Evolutionary conservation across 92 coral and sea anemone species (phyloP).

Genomic region (Epizoanthus illoricatus): DNA sequence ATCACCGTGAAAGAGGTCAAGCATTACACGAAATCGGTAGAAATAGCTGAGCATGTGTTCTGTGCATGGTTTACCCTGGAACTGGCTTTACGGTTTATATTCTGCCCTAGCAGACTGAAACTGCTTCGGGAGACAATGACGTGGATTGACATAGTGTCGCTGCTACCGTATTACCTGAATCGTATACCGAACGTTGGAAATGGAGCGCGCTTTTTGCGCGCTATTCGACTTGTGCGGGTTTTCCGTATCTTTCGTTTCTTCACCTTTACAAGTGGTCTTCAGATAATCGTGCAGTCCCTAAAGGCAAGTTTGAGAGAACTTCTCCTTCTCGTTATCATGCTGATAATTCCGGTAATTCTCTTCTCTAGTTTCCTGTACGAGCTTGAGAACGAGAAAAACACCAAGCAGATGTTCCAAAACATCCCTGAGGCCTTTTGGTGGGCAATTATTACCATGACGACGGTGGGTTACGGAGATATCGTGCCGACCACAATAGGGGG

Average conservation of each 20-base stretch:
- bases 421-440: slow-evolving; percentile 98
- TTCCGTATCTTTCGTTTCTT: slow-evolving; percentile 91
- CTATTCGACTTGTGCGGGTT: slow-evolving; percentile 81
- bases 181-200: slow-evolving; percentile 5
- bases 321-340: slow-evolving; percentile 69
- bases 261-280: slow-evolving; percentile 91
- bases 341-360: slow-evolving; percentile 84
- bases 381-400: slow-evolving; percentile 48
- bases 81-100: slow-evolving; percentile 60
- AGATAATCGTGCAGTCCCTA: slow-evolving; percentile 90
- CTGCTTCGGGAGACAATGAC: slow-evolving; percentile 81
- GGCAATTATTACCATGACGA: slow-evolving; percentile 98
- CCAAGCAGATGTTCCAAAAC: slow-evolving; percentile 59
- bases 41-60: slow-evolving; percentile 59
- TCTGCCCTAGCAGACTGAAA: slow-evolving; percentile 76
- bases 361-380: slow-evolving; percentile 86
- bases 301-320: slow-evolving; percentile 93
- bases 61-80: slow-evolving; percentile 95
- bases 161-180: slow-evolving; percentile 75
- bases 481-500: slow-evolving; percentile 71
- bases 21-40: slow-evolving; percentile 9
- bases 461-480: slow-evolving; percentile 97
- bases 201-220: slow-evolving; percentile 53
- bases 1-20: slow-evolving; percentile 59
- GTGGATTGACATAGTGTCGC: slow-evolving; percentile 87